Conservation (phyloP, 2,888 invertebrate species). For the Pardosa pseudoannulata region DNA sequence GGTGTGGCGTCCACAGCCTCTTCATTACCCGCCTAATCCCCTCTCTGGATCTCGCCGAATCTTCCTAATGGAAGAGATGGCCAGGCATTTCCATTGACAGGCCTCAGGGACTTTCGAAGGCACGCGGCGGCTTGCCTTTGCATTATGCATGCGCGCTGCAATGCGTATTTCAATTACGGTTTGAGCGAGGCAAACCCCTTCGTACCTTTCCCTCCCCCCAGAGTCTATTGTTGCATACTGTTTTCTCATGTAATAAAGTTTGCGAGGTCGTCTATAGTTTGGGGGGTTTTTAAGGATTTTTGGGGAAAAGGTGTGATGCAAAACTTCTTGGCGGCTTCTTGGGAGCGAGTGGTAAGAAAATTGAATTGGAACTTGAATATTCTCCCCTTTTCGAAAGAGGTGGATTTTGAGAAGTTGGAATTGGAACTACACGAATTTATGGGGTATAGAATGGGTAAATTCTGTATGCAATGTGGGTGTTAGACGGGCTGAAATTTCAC, state of each 20-base stretch:
- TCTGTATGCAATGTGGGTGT: no score
- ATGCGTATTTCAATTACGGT: slow-evolving; percentile 17
- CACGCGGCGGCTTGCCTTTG: background rate
- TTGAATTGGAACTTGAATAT: background rate
- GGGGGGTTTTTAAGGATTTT: background rate
- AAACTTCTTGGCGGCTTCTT: slow-evolving; percentile 1
- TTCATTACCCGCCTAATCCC: slow-evolving; percentile 16
- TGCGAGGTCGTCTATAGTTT: background rate
- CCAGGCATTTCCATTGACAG: slow-evolving; percentile 1
- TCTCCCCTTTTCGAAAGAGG: background rate
- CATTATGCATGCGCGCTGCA: background rate
- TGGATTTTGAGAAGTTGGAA: background rate
- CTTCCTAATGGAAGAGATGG: slow-evolving; percentile 7
- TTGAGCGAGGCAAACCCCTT: background rate
- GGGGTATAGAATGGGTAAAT: background rate
- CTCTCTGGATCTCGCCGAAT: background rate
- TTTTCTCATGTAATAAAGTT: slow-evolving; percentile 3
- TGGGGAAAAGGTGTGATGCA: background rate
- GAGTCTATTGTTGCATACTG: slow-evolving; percentile 10
- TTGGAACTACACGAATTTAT: background rate
- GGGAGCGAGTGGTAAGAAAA: background rate
- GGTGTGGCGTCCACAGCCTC: slow-evolving; percentile 12
- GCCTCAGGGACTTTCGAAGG: background rate
- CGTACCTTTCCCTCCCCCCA: background rate
- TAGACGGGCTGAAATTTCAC: no score